phyloP scores from a whole-genome alignment of 53 echinoderm and acorn worm species.

The Stichopus horrens region DNA sequence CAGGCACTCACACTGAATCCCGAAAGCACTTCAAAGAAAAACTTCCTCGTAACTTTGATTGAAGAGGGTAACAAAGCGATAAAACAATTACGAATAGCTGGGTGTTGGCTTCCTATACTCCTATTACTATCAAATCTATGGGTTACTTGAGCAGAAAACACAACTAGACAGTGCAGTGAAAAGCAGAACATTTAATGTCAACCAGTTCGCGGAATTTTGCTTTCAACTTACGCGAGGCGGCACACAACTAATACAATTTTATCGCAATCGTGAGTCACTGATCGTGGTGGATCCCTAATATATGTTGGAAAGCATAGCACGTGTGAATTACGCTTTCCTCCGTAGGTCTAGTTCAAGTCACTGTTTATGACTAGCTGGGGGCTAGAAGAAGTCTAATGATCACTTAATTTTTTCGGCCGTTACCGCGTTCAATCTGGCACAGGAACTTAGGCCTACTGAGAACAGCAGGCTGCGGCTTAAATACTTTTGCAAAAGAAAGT shows the following conservation, averaged over 20 bases:
- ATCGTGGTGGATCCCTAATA: no score
- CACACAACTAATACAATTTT: not conserved
- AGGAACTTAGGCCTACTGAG: no score
- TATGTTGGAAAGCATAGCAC: no score
- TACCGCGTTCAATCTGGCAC: no score
- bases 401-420: no score
- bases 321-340: no score
- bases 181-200: not conserved
- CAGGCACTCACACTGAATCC: slow-evolving; percentile 2
- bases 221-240: not conserved
- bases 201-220: slow-evolving; percentile 5
- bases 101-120: not conserved
- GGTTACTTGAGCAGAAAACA: not conserved
- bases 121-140: not conserved
- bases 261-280: no score
- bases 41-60: not conserved
- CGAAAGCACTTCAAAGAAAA: not conserved
- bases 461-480: no score
- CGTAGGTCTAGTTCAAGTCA: no score
- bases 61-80: not conserved
- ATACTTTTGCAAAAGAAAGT: no score
- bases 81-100: not conserved
- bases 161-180: not conserved
- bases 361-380: no score
- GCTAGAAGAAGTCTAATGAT: no score